Evolutionary conservation across 2,797 vertebrate genomes (phyloP), one percentile per base, ranked within the genome.

Genomic region (Vultur gryphus): DNA sequence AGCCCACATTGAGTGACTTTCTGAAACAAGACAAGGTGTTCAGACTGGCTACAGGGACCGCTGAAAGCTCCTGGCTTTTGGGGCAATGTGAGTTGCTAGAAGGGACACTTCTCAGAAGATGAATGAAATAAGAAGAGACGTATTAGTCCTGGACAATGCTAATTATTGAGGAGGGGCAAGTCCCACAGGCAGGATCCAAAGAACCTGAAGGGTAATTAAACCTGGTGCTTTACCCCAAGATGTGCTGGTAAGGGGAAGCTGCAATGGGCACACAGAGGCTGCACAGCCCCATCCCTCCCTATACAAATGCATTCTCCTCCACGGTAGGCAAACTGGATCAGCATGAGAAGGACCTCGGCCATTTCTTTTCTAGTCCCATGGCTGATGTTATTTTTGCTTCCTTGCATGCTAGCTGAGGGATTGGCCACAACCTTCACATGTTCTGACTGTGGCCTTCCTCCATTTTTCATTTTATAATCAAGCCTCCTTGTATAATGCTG

Each of bases 1-100:
- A n/a, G 99, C 98, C 99, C 99, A 99, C 98, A 99, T 99, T 31
- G 99, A 99, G 82, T 98, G 98, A 90, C 98, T 97, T 94, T 99
- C 99, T 99, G 98, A 25, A 90, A 96, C 71, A 48, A 80, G 46
- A 72, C n/a, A 31, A 16, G 57, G 18, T 49, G 65, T 61, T 70
- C 37, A 84, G 72, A 43, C 15, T 24, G 65, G 57, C 37, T 64
- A 69, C 57, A 84, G 59, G 39, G 8, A 85, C 7, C 86, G 31
- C 64, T 66, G 49, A 84, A 84, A 90, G 31, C 62, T 90, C 46
- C 73, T 25, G 25, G 54, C 5, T 29, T 61, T n/a, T 2, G 31
- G n/a, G 57, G 15, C 35, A 69, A 67, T 15, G 48, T 1, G 24
- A 75, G 41, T 10, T 92, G 59, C 75, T 78, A 29, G 59, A 84